A percentile compares a stretch with the other conserved stretches of the same genome.
Evolutionary conservation across 2,888 invertebrate species (phyloP).

Genomic region (Lymantria monacha): DNA sequence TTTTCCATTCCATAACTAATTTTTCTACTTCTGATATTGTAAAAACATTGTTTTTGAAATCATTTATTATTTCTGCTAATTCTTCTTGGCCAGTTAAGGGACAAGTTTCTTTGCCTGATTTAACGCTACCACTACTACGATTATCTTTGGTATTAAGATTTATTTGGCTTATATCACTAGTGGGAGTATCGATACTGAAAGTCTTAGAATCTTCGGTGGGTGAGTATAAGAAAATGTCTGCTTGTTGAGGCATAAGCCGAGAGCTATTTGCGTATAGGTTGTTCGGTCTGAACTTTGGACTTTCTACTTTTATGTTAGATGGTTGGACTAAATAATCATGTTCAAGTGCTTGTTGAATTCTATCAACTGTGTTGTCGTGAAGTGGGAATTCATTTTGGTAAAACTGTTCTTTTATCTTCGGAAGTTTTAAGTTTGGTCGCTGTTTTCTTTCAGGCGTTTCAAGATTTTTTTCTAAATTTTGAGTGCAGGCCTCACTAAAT

Average conservation of each 20-base stretch:
- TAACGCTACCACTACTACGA: slow-evolving; percentile 64
- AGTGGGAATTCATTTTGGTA: slow-evolving; percentile 74
- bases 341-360: slow-evolving; percentile 76
- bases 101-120: slow-evolving; percentile 66
- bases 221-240: slow-evolving; percentile 72
- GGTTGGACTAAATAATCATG: slow-evolving; percentile 84
- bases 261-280: slow-evolving; percentile 75
- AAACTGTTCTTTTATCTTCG: slow-evolving; percentile 71
- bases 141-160: slow-evolving; percentile 69
- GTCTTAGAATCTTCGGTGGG: slow-evolving; percentile 77
- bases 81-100: slow-evolving; percentile 86
- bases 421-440: slow-evolving; percentile 69
- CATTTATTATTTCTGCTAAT: slow-evolving; percentile 92
- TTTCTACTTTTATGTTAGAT: slow-evolving; percentile 83
- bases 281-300: slow-evolving; percentile 74
- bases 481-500: slow-evolving; percentile 75
- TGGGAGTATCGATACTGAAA: slow-evolving; percentile 73
- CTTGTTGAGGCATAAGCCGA: slow-evolving; percentile 65
- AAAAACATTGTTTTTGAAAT: slow-evolving; percentile 94
- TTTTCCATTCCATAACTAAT: slow-evolving; percentile 93
- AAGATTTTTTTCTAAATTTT: slow-evolving; percentile 63
- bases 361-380: slow-evolving; percentile 55
- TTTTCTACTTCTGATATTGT: slow-evolving; percentile 92
- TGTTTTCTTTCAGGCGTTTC: slow-evolving; percentile 60
- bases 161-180: slow-evolving; percentile 78